Base-by-base conservation (phyloP, 2,888 invertebrate genomes). In the Ypsolopha scabrella region DNA sequence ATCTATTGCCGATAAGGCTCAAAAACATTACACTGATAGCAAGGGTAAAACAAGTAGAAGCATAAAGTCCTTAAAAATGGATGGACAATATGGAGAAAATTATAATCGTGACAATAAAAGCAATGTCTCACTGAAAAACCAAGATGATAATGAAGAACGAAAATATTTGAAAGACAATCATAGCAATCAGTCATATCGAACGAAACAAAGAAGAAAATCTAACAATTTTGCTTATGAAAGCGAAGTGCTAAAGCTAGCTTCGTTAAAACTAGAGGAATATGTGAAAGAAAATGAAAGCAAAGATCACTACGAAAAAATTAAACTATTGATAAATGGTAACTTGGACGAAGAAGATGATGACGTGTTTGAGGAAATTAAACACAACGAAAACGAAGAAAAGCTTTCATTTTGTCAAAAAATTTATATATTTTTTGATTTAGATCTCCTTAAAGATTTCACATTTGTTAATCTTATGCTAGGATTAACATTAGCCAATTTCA, bases 381-480 rank as follows among this genome's bases (percentile, higher is more conserved):
- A 59, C 2, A 50, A 45, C 10, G 48, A 61, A n/a, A 57, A 61
- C 39, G 55, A 63, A 54, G 71, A 75, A 52, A 65, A 68, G 54
- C 63, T 77, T 60, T 87, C 77, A 1, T 85, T 80, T 58, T 85
- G 87, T 47, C 74, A 89, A 63, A 90, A 90, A 65, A 63, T 92
- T 6, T 73, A 88, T 0, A 74, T 89, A 39, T 92, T 92, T 65
- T 93, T 93, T 62, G 93, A 93, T 67, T 81, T 93, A 54, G 91
- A 91, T 67, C 80, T 93, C 49, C 69, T 93, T 51, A 89, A 89
- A 58, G 93, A 93, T 70, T 88, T 88, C 10, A 88, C 90, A 4
- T 93, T 90, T 60, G 87, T 92, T 2, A 93, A 91, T 61, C 77
- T 93, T 10, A 91, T 92, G 86, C 65, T 92, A 51, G 93, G 93